Base-by-base conservation (phyloP, 2,888 invertebrate genomes). In the Caenorhabditis sinica region DNA sequence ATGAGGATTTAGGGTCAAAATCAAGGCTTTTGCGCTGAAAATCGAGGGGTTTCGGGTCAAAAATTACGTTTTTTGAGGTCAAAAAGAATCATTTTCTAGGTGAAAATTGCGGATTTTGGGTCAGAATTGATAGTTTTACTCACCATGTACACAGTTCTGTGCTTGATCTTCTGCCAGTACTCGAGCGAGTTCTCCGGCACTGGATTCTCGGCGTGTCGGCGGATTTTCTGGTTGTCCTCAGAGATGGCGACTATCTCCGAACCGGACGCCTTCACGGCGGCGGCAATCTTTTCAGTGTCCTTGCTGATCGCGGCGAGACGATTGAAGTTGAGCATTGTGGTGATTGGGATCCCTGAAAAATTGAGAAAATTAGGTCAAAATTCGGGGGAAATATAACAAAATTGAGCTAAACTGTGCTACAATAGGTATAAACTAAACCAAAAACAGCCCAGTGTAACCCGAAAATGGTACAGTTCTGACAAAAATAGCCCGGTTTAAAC, bases 261-360 rank as follows among this genome's bases (percentile, higher is more conserved):
- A 5, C 76, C 76, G 11, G 88, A 77, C n/a, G 96, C 96, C 86
- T 95, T 95, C 2, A 97, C 91, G 0, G 97, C 96, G 76, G 95
- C 94, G 0, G 95, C 94, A 86, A 98, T 96, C 0, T 95, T 94
- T 36, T 95, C 94, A 0, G 94, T 88, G 89, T 97, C 96, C 1
- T 94, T 95, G 0, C 95, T 95, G 17, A 98, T 93, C 60, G 81
- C 65, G 13, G 93, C 93, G 68, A 98, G 94, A 28, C 97, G 95
- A 93, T 97, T 97, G 93, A 98, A 99, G 82, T 95, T 96, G 63
- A 96, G 94, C 93, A 99, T 95, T 0, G 96, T 95, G 0, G 95
- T 95, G 61, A 98, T 93, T 0, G 96, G 95, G 25, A 99, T 95
- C 98, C 98, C 92, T 94, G 93, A 85, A 90, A 84, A 23, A 45